Percentiles rank a stretch among this genome's conserved stretches.
These are phyloP conservation scores for Xiphorhynchus elegans DNA, from an alignment of 2,113 vertebrate species.

Conservation along the genomic window DNA sequence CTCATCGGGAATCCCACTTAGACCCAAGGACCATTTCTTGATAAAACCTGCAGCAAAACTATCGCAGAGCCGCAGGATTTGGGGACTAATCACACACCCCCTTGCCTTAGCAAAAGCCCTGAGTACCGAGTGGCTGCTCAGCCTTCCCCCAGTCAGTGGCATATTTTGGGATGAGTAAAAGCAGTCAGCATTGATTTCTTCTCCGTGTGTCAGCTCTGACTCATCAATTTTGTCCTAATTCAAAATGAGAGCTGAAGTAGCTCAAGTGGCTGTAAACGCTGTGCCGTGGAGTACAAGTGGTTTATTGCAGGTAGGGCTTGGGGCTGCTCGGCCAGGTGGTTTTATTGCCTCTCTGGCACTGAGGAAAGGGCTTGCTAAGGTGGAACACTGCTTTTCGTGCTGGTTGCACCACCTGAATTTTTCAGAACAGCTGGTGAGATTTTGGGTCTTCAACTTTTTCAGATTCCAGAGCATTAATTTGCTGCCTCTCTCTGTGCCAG, in stretches of 20 bases:
- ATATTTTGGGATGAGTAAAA: background rate
- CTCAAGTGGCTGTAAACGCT: background rate
- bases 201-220: background rate
- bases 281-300: background rate
- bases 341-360: background rate
- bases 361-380: background rate
- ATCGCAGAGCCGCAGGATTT: rapidly evolving
- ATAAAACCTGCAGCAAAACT: background rate
- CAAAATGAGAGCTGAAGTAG: background rate
- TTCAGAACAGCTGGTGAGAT: background rate
- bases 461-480: background rate
- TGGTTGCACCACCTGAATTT: background rate
- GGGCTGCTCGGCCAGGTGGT: rapidly evolving
- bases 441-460: background rate
- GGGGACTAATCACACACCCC: rapidly evolving
- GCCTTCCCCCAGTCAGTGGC: background rate
- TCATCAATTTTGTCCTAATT: conserved; percentile 15
- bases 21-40: background rate
- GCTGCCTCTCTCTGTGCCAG: background rate
- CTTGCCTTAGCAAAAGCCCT: background rate
- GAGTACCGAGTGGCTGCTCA: background rate
- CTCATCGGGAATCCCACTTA: background rate
- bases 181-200: background rate
- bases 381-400: background rate
- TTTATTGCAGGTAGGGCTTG: background rate